phyloP scores from a whole-genome alignment of 2,888 invertebrate genomes.

The Cataglyphis altisquamis region DNA sequence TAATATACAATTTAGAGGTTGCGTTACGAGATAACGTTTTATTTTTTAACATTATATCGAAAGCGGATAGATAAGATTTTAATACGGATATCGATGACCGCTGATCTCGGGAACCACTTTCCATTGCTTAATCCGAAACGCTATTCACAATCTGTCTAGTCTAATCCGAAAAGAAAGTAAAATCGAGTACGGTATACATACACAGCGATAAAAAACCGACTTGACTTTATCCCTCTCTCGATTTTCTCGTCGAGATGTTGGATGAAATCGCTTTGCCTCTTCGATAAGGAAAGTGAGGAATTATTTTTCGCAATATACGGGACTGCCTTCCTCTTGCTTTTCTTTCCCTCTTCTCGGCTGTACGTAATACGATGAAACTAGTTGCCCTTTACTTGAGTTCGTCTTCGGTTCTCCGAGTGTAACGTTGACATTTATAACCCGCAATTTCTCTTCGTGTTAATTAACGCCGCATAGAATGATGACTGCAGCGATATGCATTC shows the following conservation, averaged over 20 bases:
- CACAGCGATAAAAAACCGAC: slow-evolving; percentile 26
- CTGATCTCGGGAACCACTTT: slow-evolving; percentile 60
- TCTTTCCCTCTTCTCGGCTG: slow-evolving; percentile 24
- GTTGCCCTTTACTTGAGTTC: slow-evolving; percentile 70
- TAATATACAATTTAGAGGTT: slow-evolving; percentile 24
- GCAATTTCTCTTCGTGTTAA: slow-evolving; percentile 51
- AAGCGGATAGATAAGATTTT: slow-evolving; percentile 29
- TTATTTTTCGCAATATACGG: slow-evolving; percentile 66
- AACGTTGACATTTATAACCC: slow-evolving; percentile 64
- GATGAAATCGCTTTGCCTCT: slow-evolving; percentile 25
- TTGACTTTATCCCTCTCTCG: slow-evolving; percentile 25
- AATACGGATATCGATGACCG: slow-evolving; percentile 33
- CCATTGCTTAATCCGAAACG: slow-evolving; percentile 39
- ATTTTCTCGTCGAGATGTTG: not conserved
- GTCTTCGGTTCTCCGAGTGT: slow-evolving; percentile 39
- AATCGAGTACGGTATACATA: slow-evolving; percentile 3
- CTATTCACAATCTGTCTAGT: not conserved
- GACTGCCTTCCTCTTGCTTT: slow-evolving; percentile 16
- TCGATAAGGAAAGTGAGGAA: slow-evolving; percentile 27
- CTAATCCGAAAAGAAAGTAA: slow-evolving; percentile 61
- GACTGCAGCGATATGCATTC: not conserved
- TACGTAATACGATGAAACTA: slow-evolving; percentile 49
- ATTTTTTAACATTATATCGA: slow-evolving; percentile 19
- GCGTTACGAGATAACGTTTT: not conserved
- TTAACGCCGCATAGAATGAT: slow-evolving; percentile 36